Percentiles rank a stretch among this genome's conserved stretches.
Evolutionary conservation across 2,888 invertebrate genomes (phyloP).

Genomic region (Chrysodeixis includens): DNA sequence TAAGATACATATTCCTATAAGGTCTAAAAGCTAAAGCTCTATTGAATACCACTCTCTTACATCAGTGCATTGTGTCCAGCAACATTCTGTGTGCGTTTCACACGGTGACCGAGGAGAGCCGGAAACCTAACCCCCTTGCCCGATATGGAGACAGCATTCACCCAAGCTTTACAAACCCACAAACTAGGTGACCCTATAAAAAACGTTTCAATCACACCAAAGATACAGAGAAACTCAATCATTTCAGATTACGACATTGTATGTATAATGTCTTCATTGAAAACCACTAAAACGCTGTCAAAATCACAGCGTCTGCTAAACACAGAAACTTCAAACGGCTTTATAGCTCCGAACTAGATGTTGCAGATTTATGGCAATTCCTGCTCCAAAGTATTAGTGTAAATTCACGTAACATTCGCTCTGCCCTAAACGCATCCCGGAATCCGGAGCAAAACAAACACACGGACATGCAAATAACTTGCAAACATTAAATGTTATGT

Average conservation of each 20-base stretch:
- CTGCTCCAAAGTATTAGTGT: slow-evolving; percentile 29
- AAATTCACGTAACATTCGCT: slow-evolving; percentile 26
- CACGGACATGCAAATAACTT: slow-evolving; percentile 28
- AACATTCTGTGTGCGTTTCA: not conserved
- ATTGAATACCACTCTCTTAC: not conserved
- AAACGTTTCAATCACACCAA: not conserved
- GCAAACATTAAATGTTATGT: slow-evolving; percentile 19
- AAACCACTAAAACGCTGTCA: slow-evolving; percentile 7
- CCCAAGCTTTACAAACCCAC: not conserved
- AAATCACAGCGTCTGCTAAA: slow-evolving; percentile 6
- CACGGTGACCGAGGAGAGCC: not conserved
- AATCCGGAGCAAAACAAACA: slow-evolving; percentile 41
- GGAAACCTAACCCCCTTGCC: not conserved
- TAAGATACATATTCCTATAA: too few relatives aligned
- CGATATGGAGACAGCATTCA: not conserved
- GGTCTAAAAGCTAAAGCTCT: not conserved
- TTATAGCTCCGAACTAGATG: slow-evolving; percentile 9
- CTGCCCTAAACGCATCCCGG: slow-evolving; percentile 37
- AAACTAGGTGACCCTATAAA: not conserved
- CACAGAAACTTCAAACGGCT: slow-evolving; percentile 32
- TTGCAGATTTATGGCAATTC: slow-evolving; percentile 24
- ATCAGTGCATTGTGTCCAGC: not conserved
- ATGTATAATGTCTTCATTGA: slow-evolving; percentile 15
- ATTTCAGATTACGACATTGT: not conserved
- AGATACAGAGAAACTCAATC: not conserved